Evolutionary conservation across 2,888 invertebrate genomes (phyloP).

Genomic region (Noctua janthe): DNA sequence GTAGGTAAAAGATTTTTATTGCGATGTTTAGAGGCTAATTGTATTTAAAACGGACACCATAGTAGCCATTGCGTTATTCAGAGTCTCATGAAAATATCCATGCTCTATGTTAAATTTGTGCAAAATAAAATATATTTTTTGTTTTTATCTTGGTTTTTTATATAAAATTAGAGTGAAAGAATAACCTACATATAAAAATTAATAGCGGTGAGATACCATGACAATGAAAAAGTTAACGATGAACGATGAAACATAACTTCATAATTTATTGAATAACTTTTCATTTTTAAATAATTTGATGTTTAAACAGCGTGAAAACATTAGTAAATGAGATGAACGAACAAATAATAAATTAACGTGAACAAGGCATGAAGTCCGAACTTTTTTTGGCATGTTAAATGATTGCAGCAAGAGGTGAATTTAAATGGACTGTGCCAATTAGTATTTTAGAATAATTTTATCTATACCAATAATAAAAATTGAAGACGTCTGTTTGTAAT

Average conservation of each 20-base stretch:
- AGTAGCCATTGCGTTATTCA: background rate
- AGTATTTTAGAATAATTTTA: background rate
- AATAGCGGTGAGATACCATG: background rate
- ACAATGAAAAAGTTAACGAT: background rate
- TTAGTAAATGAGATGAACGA: background rate
- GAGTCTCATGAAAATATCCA: background rate
- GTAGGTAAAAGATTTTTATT: background rate
- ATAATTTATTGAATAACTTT: background rate
- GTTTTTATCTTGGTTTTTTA: background rate
- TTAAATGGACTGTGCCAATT: conserved; percentile 8
- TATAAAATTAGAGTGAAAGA: no score
- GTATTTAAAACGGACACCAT: background rate
- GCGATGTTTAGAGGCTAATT: background rate
- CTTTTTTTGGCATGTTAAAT: background rate
- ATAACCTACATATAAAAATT: no score
- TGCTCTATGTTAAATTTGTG: background rate
- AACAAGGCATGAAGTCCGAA: background rate
- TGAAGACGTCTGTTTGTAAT: no score
- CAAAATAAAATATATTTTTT: background rate
- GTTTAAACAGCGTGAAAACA: background rate
- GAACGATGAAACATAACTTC: background rate
- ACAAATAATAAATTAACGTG: background rate
- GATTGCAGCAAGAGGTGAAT: background rate
- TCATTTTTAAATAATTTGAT: background rate
- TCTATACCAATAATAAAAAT: no score